phyloP scores from a whole-genome alignment of 1,140 invertebrate genomes.

The Scaptomyza hsui region DNA sequence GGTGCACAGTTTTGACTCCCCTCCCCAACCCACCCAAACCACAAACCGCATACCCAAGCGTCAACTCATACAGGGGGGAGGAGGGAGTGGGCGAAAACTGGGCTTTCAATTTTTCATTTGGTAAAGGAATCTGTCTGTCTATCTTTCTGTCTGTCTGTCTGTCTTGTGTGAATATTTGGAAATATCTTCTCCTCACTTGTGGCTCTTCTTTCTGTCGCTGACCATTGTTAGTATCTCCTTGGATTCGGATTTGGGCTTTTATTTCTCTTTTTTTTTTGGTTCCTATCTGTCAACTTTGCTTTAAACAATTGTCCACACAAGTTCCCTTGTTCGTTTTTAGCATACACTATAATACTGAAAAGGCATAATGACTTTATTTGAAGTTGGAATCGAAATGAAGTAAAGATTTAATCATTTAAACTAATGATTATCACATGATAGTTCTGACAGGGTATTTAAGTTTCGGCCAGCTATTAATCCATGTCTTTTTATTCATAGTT shows the following conservation, averaged over 20 bases:
- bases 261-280: constrained; percentile 28
- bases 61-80: not conserved
- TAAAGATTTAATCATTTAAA: too few relatives aligned
- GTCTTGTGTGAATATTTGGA: constrained; percentile 39
- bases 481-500: constrained; percentile 8
- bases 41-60: constrained; percentile 17
- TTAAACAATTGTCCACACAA: constrained; percentile 49
- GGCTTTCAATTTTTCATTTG: constrained; percentile 70
- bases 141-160: constrained; percentile 19
- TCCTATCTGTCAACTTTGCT: constrained; percentile 39
- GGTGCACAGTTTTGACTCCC: constrained; percentile 16
- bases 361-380: constrained; percentile 2
- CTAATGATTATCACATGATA: not conserved
- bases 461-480: not conserved
- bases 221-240: constrained; percentile 55
- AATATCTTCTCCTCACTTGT: constrained; percentile 29
- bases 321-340: constrained; percentile 29
- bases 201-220: constrained; percentile 28
- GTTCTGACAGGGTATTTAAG: constrained; percentile 26
- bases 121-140: constrained; percentile 14
- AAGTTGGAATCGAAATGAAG: too few relatives aligned
- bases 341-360: not conserved
- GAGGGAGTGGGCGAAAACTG: constrained; percentile 24
- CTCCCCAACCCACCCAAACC: not conserved
- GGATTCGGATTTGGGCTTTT: constrained; percentile 39